These are phyloP conservation scores for Cololabis saira DNA, from an alignment of 2,113 vertebrate species.

Conservation along the genomic window DNA sequence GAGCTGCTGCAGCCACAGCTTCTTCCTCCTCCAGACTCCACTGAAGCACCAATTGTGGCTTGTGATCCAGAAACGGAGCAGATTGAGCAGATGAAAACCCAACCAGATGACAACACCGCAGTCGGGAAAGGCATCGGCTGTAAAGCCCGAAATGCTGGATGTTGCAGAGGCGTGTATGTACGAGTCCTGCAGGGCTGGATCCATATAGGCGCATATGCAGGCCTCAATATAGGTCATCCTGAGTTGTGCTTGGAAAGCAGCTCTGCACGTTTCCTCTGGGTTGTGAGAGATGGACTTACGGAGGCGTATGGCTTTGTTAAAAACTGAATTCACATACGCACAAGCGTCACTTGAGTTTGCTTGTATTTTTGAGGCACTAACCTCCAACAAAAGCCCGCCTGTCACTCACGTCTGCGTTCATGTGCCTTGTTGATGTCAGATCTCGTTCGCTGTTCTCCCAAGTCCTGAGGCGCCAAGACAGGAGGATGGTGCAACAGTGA, in stretches of 20 bases:
- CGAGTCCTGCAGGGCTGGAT: conserved; percentile 19
- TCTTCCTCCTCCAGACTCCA: conserved; percentile 19
- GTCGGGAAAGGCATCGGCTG: conserved; percentile 12
- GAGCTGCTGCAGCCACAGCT: conserved; percentile 33
- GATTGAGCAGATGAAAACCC: conserved; percentile 19
- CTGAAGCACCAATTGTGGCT: conserved; percentile 20
- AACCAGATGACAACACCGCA: conserved; percentile 19
- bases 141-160: conserved; percentile 6
- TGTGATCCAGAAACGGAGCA: conserved; percentile 30
- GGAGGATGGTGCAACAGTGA: conserved; percentile 8
- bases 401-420: too few species aligned
- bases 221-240: conserved; percentile 38
- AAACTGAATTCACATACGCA: not conserved
- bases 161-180: not conserved
- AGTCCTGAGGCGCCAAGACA: conserved; percentile 21
- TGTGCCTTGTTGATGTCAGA: too few species aligned
- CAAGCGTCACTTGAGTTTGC: not conserved
- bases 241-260: conserved; percentile 34
- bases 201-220: not conserved
- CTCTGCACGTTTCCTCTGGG: conserved; percentile 2
- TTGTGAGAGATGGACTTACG: conserved; percentile 1
- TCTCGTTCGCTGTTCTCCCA: not conserved
- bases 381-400: too few species aligned
- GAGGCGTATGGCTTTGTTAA: not conserved
- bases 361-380: conserved; percentile 16